Percentiles rank a stretch among this genome's conserved stretches.
phyloP scores from a whole-genome alignment of 2,797 vertebrate species.

The Alauda arvensis region DNA sequence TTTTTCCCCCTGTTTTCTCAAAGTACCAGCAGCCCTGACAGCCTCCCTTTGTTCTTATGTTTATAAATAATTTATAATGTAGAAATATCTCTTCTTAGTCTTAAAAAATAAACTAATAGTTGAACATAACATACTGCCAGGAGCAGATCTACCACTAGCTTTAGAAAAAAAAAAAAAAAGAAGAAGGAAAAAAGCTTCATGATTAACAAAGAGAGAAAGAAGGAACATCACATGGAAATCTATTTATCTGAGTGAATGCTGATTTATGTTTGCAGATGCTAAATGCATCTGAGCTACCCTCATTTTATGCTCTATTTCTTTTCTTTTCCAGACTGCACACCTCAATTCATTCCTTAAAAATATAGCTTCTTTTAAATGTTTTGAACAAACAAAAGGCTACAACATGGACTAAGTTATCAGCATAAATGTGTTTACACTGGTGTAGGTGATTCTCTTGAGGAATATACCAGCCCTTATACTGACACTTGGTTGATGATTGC shows the following conservation, averaged over 20 bases:
- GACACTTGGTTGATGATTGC: neutral
- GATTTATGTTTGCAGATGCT: slow-evolving; percentile 44
- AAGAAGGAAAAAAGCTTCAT: neutral
- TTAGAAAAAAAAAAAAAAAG: slow-evolving; percentile 30
- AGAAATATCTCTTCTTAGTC: slow-evolving; percentile 79
- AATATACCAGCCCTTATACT: neutral
- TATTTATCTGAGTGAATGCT: slow-evolving; percentile 19
- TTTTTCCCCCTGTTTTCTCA: slow-evolving; percentile 67
- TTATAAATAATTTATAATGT: slow-evolving; percentile 82
- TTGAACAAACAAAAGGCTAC: neutral
- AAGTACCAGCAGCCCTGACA: slow-evolving; percentile 76
- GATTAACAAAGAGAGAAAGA: slow-evolving; percentile 64
- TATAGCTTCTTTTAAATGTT: neutral
- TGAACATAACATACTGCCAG: slow-evolving; percentile 74
- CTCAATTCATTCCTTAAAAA: slow-evolving; percentile 33
- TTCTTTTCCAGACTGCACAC: slow-evolving; percentile 24
- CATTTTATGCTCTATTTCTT: slow-evolving; percentile 21
- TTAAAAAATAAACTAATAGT: slow-evolving; percentile 82
- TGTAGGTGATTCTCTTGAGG: neutral
- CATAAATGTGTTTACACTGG: neutral
- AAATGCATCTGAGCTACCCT: slow-evolving; percentile 4
- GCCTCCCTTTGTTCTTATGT: slow-evolving; percentile 76
- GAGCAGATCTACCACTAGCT: slow-evolving; percentile 63
- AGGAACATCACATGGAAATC: slow-evolving; percentile 33
- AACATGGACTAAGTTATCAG: neutral